Evolutionary conservation across 92 coral and sea anemone species (phyloP), one percentile per base, ranked within the genome.

Genomic region (Porites lobata): DNA sequence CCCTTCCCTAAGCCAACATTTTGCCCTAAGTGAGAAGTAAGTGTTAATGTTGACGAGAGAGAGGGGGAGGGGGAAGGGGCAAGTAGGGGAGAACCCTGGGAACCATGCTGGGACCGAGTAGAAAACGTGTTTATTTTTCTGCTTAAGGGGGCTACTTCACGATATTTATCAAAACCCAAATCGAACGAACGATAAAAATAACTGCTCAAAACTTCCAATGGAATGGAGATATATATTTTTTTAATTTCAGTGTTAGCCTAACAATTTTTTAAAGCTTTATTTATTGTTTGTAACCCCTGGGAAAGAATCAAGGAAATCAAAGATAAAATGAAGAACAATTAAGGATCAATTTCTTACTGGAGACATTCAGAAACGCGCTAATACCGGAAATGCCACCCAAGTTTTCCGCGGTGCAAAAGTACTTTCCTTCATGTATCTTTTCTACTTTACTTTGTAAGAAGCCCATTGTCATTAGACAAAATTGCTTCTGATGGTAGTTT

Each of bases 361-460:
- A 88, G 32, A 97, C 99, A 86, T 93, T 91, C 81, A 97, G 72
- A 20, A 92, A 89, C 20, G 96, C 88, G 80, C 94, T 81, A 89
- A 93, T 94, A 62, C 91, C 91, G 3, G 98, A 93, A 8, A 88
- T 80, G 6, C 97, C 99, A 2, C 99, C 99, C 38, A 75, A 68
- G 93, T 97, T 97, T 10, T 91, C 77, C 0, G 99, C 99, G 2
- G 93, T 90, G 65, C 99, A 97, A 93, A 93, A 95, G 85, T 97
- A 97, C 69, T 95, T 94, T 58, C 99, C 99, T 69, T 97, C 97
- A 86, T 97, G 97, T 19, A 83, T 83, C 85, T 96, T 90, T 32
- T 91, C 86, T 29, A 94, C 98, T 11, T 50, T 78, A 12, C 63
- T 95, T 92, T 47, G 85, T 89, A 72, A 97, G 90, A 24, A 95